Evolutionary conservation across 2,797 vertebrate genomes (phyloP).

Genomic region (Hyperoplus lanceolatus): DNA sequence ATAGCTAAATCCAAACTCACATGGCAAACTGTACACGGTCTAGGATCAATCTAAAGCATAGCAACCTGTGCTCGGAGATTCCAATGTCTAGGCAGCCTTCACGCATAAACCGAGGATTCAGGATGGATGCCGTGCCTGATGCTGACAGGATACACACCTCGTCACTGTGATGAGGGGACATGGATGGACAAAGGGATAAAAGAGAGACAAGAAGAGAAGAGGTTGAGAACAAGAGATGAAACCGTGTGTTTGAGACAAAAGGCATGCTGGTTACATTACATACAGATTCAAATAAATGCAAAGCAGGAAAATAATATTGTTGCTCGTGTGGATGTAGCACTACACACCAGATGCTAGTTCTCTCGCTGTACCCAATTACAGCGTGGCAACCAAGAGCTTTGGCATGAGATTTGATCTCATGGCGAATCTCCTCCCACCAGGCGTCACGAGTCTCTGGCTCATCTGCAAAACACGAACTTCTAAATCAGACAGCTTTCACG

Average conservation of each 20-base stretch:
- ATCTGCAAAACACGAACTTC: constrained; percentile 90
- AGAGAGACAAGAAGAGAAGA: neutral
- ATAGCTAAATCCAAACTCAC: neutral
- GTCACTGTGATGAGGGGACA: constrained; percentile 85
- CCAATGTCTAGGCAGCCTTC: constrained; percentile 92
- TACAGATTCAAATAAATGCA: neutral
- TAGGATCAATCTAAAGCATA: neutral
- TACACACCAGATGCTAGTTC: constrained; percentile 97
- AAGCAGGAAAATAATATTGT: neutral
- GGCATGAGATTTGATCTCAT: constrained; percentile 99
- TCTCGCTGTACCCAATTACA: constrained; percentile 98
- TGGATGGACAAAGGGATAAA: neutral
- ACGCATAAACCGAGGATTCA: constrained; percentile 96
- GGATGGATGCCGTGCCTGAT: constrained; percentile 95
- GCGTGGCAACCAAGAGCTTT: constrained; percentile 98
- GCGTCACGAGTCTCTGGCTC: constrained; percentile 99
- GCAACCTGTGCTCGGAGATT: constrained; percentile 93
- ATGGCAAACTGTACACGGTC: neutral
- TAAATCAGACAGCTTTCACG: constrained; percentile 46
- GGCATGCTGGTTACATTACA: neutral
- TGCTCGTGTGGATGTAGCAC: neutral
- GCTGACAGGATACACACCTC: constrained; percentile 99
- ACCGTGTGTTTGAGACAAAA: neutral
- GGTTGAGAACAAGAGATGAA: neutral
- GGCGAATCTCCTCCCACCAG: constrained; percentile 99